Conservation (phyloP, 2,113 vertebrate species). For the Corvus cornix region DNA sequence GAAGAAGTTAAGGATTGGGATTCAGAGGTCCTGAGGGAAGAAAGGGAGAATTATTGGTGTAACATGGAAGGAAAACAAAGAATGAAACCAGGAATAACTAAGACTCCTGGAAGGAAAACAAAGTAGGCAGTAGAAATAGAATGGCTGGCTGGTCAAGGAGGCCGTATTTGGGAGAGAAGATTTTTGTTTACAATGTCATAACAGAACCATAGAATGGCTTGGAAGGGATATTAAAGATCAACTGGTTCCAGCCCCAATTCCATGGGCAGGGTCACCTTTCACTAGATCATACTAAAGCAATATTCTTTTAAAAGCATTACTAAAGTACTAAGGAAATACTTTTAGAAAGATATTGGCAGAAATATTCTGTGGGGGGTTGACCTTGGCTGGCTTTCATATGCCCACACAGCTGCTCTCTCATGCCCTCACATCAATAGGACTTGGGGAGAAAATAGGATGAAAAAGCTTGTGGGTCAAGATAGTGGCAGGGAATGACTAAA, state of each 20-base stretch:
- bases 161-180: not conserved
- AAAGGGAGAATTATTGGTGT: not conserved
- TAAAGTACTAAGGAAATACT: not conserved
- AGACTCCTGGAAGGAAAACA: not conserved
- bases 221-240: not conserved
- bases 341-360: not conserved
- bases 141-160: not conserved
- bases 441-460: not conserved
- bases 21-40: not conserved
- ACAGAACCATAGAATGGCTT: not conserved
- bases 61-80: not conserved
- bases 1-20: not conserved
- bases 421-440: not conserved
- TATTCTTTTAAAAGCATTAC: not conserved
- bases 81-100: not conserved
- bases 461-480: not conserved
- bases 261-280: not conserved
- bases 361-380: not conserved
- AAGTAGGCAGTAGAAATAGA: not conserved
- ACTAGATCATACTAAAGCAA: not conserved
- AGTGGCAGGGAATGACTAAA: not conserved
- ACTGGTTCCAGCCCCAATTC: not conserved
- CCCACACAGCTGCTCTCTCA: not conserved
- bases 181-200: not conserved
- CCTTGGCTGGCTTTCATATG: not conserved